phyloP scores from a whole-genome alignment of 2,888 invertebrate genomes.

The Sericinus montela region DNA sequence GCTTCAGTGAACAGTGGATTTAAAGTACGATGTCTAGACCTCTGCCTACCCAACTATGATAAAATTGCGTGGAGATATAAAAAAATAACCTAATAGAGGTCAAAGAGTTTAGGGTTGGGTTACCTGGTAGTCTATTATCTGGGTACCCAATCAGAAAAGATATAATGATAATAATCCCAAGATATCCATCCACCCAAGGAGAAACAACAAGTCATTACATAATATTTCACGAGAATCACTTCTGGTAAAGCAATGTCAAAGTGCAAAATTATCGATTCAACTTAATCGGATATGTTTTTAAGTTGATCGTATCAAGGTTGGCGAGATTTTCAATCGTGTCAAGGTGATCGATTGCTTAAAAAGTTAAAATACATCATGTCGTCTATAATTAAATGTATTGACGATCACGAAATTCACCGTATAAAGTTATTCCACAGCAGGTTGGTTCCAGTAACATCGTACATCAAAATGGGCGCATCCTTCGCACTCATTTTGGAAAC shows the following conservation, averaged over 20 bases:
- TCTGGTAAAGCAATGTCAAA: neutral
- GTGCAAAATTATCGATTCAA: neutral
- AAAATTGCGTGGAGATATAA: too few species aligned
- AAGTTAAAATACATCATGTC: conserved; percentile 3
- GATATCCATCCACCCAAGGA: too few species aligned
- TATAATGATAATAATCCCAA: too few species aligned
- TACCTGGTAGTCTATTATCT: too few species aligned
- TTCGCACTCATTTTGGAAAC: neutral
- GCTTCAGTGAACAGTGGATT: too few species aligned
- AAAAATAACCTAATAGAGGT: too few species aligned
- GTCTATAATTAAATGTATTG: conserved; percentile 4
- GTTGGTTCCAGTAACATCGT: too few species aligned
- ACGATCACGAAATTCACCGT: neutral
- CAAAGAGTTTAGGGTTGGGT: too few species aligned
- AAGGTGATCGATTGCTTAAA: conserved; percentile 3
- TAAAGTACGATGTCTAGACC: too few species aligned
- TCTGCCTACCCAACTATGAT: too few species aligned
- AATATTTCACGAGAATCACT: neutral
- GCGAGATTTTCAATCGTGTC: conserved; percentile 2
- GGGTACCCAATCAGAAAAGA: too few species aligned
- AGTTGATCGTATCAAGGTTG: neutral
- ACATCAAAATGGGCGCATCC: neutral
- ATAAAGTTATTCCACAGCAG: neutral
- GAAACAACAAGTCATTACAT: too few species aligned
- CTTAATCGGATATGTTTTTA: neutral